Evolutionary conservation across 2,888 invertebrate genomes (phyloP).

Genomic region (Spisula subtruncata): DNA sequence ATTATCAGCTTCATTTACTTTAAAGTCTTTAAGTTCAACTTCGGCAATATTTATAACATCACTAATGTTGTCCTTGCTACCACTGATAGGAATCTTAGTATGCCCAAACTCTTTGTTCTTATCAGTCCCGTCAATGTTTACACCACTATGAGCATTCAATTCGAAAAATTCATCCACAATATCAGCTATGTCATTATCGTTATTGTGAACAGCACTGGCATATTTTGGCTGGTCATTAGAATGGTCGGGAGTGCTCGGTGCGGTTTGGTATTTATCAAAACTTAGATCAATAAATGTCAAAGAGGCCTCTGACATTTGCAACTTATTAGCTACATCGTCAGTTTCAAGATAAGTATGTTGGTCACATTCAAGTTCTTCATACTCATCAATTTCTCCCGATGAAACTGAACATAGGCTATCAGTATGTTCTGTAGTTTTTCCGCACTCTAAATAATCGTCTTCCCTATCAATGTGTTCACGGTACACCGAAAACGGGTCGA

Average conservation of each 20-base stretch:
- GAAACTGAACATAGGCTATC: conserved; percentile 23
- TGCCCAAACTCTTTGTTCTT: not conserved
- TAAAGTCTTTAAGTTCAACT: not conserved
- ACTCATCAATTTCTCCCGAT: conserved; percentile 29
- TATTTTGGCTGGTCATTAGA: not conserved
- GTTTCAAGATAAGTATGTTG: not conserved
- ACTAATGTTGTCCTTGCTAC: not conserved
- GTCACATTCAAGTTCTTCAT: conserved; percentile 51
- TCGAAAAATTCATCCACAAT: conserved; percentile 1
- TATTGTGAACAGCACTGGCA: not conserved
- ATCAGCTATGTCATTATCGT: not conserved
- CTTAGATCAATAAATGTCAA: conserved; percentile 50
- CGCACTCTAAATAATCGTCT: not conserved
- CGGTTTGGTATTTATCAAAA: conserved; percentile 56
- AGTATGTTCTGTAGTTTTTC: not conserved
- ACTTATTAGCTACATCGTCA: not conserved
- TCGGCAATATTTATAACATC: not conserved
- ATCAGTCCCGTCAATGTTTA: not conserved
- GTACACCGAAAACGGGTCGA: not conserved
- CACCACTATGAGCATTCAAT: not conserved
- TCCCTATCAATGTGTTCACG: not conserved
- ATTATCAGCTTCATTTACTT: not conserved
- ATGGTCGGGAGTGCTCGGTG: conserved; percentile 53
- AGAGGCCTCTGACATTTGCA: not conserved
- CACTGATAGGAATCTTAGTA: not conserved